Base-by-base conservation (phyloP, 1,140 invertebrate species). In the Belonocnema kinseyi region DNA sequence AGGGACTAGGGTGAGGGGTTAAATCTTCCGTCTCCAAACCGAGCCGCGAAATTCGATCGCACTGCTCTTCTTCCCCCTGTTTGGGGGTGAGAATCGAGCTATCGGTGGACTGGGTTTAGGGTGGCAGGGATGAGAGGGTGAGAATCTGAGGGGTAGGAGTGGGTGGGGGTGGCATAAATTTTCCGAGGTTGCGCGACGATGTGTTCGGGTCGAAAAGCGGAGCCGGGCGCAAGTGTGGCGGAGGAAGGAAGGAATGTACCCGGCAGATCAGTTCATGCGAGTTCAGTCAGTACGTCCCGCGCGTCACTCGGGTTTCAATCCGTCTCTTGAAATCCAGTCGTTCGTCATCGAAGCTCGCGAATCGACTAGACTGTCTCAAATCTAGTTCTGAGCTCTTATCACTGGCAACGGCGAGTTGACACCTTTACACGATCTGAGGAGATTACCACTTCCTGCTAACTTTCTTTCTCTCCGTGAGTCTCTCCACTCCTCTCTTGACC, bases 131-230 rank as follows among this genome's bases (percentile, higher is more conserved):
- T 19, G 12, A 10, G 51, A 56, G 56, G 14, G 73, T 21, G 52
- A 12, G 72, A 53, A 11, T 40, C 21, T 33, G 17, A 56, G 21
- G 50, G 26, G 33, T 26, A 74, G 58, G 72, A 58, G 78, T 72
- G 66, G 77, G 75, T 52, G 66, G 40, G 77, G 83, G 81, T 81
- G 83, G 83, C 83, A 86, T 83, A 83, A 87, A 86, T 86, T 85
- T 85, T 83, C 85, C 77, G 86, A 87, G 85, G 82, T 86, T 87
- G 86, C 85, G 86, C 86, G 84, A 78, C 80, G 74, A n/a, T 75
- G 56, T 75, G 51, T 61, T 75, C 56, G 56, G 74, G 61, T 75
- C 77, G 78, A 81, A 83, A 80, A 82, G 75, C 74, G 75, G 61
- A 75, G 73, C 75, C 77, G 81, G 77, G 83, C 82, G 80, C 85